Conservation (phyloP, 2,797 vertebrate species). For the Alcedo quadribrachys region DNA sequence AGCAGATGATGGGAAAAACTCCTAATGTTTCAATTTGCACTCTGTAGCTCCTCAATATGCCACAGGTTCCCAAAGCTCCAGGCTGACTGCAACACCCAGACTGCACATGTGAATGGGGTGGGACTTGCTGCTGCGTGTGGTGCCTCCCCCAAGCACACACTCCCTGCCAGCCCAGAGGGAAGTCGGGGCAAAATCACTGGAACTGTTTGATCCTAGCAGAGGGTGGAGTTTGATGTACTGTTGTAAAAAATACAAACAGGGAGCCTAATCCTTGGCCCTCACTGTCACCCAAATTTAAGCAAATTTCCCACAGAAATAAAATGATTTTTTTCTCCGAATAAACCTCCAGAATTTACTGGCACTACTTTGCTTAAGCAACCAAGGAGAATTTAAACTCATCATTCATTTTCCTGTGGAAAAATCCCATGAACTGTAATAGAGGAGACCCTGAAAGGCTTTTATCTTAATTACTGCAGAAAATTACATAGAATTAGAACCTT, state of each 20-base stretch:
- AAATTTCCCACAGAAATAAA: background rate
- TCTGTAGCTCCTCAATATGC: background rate
- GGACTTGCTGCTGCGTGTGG: background rate
- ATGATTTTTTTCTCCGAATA: conserved; percentile 11
- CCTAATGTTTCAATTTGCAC: background rate
- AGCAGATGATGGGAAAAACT: background rate
- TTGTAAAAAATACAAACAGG: background rate
- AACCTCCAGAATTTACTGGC: background rate
- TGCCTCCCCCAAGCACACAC: background rate
- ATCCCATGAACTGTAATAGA: conserved; percentile 36
- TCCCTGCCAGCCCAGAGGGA: background rate
- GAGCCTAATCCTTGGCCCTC: background rate
- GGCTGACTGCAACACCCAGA: background rate
- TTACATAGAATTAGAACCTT: conserved; percentile 57
- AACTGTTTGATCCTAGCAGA: background rate
- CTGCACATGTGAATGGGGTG: background rate
- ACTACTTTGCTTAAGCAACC: conserved; percentile 13
- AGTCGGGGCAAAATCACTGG: background rate
- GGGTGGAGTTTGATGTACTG: background rate
- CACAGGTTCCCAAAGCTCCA: rapidly evolving
- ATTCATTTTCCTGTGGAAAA: conserved; percentile 49
- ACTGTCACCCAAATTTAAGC: background rate
- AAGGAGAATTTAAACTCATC: conserved; percentile 36
- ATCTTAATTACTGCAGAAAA: conserved; percentile 64
- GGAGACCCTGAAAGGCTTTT: conserved; percentile 51